Evolutionary conservation across 2,888 invertebrate genomes (phyloP).

Genomic region (Camponotus fellah): DNA sequence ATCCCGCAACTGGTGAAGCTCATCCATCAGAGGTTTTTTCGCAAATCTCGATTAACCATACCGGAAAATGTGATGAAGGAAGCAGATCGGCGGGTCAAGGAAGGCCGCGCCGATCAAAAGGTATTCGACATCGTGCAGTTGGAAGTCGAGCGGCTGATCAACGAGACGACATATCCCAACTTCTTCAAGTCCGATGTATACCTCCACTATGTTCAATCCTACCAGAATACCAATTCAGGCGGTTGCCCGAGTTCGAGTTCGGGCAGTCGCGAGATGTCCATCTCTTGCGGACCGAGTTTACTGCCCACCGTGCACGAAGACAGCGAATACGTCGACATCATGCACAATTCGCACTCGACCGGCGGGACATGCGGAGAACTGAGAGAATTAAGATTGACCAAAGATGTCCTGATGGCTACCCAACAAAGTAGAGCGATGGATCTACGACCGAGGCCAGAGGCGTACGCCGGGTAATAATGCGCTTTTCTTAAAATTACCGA

Average conservation of each 20-base stretch:
- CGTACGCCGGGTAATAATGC: conserved; percentile 89
- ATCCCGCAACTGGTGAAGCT: conserved; percentile 93
- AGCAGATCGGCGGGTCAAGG: conserved; percentile 92
- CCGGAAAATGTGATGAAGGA: conserved; percentile 93
- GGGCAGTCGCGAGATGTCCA: conserved; percentile 83
- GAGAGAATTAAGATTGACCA: conserved; percentile 90
- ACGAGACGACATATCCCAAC: conserved; percentile 95
- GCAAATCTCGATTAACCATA: conserved; percentile 93
- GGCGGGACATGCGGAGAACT: conserved; percentile 84
- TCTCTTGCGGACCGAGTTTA: conserved; percentile 87
- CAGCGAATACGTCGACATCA: conserved; percentile 88
- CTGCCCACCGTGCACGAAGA: conserved; percentile 96
- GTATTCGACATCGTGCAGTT: conserved; percentile 95
- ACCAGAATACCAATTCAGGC: conserved; percentile 86
- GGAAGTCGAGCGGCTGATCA: conserved; percentile 94
- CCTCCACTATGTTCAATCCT: conserved; percentile 93
- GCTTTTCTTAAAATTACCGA: conserved; percentile 70
- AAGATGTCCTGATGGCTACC: conserved; percentile 93
- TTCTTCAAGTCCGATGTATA: conserved; percentile 97
- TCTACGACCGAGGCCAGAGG: conserved; percentile 90
- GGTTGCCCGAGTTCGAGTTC: conserved; percentile 83
- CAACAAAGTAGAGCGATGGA: conserved; percentile 90
- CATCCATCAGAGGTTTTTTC: conserved; percentile 92
- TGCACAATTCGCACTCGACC: conserved; percentile 80
- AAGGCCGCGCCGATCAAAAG: conserved; percentile 90